Percentiles rank a stretch among this genome's conserved stretches.
Conservation (phyloP, 1,140 invertebrate species). For the Ceratosolen solmsi region DNA sequence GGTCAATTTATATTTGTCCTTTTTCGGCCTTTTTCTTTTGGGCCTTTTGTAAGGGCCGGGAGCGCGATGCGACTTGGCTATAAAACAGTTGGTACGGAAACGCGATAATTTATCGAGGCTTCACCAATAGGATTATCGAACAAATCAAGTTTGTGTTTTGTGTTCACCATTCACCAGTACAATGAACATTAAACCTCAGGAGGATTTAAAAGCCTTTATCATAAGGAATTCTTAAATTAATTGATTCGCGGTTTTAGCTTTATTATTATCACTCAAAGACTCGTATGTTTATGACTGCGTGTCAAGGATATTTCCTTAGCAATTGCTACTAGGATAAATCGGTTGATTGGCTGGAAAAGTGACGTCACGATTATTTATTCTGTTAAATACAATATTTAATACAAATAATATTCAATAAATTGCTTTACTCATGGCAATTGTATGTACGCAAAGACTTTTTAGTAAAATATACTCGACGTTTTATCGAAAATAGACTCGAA, state of each 20-base stretch:
- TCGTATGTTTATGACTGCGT: background rate
- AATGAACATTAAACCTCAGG: constrained; percentile 19
- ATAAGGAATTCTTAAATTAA: constrained; percentile 6
- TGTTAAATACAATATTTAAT: too few relatives aligned
- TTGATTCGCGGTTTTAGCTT: background rate
- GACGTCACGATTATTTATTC: too few relatives aligned
- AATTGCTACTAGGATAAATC: background rate
- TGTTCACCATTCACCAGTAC: background rate
- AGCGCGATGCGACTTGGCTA: background rate
- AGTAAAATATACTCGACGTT: too few relatives aligned
- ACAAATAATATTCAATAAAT: too few relatives aligned
- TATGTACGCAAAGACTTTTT: too few relatives aligned
- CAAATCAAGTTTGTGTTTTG: constrained; percentile 34
- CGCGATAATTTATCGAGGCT: constrained; percentile 34
- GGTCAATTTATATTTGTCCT: constrained; percentile 25
- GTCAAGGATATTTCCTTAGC: background rate
- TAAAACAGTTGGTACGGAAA: constrained; percentile 19
- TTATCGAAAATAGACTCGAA: too few relatives aligned
- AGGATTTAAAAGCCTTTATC: constrained; percentile 5
- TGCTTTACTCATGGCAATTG: too few relatives aligned
- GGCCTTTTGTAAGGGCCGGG: background rate
- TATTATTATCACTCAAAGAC: background rate
- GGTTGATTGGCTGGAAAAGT: background rate
- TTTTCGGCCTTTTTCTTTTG: background rate
- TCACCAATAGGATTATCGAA: constrained; percentile 25